Evolutionary conservation across 2,113 vertebrate genomes (phyloP).

Genomic region (Pipa parva): DNA sequence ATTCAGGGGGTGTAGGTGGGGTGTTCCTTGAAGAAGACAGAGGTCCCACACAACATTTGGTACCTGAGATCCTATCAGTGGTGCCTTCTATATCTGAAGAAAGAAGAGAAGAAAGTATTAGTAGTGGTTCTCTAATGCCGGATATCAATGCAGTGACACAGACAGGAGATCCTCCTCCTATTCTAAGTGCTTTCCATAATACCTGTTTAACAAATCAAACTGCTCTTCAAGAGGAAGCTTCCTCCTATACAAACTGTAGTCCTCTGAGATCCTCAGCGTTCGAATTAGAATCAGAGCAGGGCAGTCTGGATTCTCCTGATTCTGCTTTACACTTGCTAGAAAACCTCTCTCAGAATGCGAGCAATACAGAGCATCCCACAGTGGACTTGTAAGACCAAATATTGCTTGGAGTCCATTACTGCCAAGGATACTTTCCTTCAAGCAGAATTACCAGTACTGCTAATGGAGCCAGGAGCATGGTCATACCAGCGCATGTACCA

Average conservation of each 20-base stretch:
- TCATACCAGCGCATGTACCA: constrained; percentile 10
- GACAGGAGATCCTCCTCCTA: constrained; percentile 29
- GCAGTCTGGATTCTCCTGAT: neutral
- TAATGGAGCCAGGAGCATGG: constrained; percentile 2
- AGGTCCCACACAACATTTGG: neutral
- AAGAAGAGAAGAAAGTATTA: neutral
- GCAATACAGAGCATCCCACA: neutral
- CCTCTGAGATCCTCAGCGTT: neutral
- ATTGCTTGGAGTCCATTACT: neutral
- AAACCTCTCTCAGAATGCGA: neutral
- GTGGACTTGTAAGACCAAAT: constrained; percentile 14
- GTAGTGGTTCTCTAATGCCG: neutral
- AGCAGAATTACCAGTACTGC: neutral
- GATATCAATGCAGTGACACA: constrained; percentile 16
- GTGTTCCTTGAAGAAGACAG: neutral
- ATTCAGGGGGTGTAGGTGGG: neutral
- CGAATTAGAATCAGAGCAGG: constrained; percentile 4
- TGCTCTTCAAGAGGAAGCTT: neutral
- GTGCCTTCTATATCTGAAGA: neutral
- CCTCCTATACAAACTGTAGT: constrained; percentile 10
- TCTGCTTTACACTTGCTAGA: neutral
- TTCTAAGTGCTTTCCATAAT: neutral
- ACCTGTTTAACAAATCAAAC: neutral
- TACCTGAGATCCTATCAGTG: neutral
- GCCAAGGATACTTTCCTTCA: neutral